Evolutionary conservation across 2,113 vertebrate species (phyloP).

Genomic region (Rhineura floridana): DNA sequence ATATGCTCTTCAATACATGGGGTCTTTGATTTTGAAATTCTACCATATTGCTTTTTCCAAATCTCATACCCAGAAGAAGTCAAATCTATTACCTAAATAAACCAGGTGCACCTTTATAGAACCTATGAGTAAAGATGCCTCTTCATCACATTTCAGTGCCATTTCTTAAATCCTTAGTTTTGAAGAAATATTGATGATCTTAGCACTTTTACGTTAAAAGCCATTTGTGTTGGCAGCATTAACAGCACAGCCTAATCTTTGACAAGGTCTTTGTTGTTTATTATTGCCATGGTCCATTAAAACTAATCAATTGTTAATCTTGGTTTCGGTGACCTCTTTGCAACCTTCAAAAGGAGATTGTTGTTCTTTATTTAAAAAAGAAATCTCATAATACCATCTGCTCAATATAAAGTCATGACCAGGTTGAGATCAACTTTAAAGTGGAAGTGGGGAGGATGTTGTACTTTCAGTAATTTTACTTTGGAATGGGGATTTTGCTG

Average conservation of each 20-base stretch:
- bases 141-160: conserved; percentile 34
- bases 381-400: conserved; percentile 70
- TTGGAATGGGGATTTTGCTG: conserved; percentile 45
- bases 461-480: conserved; percentile 36
- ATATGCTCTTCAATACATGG: neutral
- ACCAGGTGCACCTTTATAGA: conserved; percentile 15
- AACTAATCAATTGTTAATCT: conserved; percentile 87
- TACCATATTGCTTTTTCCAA: neutral
- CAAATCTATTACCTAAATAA: conserved; percentile 34
- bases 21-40: neutral
- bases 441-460: conserved; percentile 15
- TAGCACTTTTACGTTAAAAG: conserved; percentile 66
- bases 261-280: conserved; percentile 73
- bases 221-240: conserved; percentile 68
- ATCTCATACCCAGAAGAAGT: conserved; percentile 20
- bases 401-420: conserved; percentile 63
- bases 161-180: conserved; percentile 47
- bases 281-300: conserved; percentile 80
- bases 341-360: conserved; percentile 71
- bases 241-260: conserved; percentile 74
- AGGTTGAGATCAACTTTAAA: no score
- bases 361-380: conserved; percentile 70
- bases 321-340: conserved; percentile 71
- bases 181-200: conserved; percentile 28
- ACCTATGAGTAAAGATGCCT: conserved; percentile 36